phyloP scores from a whole-genome alignment of 64 coral and sea anemone species.

The Porites lutea region DNA sequence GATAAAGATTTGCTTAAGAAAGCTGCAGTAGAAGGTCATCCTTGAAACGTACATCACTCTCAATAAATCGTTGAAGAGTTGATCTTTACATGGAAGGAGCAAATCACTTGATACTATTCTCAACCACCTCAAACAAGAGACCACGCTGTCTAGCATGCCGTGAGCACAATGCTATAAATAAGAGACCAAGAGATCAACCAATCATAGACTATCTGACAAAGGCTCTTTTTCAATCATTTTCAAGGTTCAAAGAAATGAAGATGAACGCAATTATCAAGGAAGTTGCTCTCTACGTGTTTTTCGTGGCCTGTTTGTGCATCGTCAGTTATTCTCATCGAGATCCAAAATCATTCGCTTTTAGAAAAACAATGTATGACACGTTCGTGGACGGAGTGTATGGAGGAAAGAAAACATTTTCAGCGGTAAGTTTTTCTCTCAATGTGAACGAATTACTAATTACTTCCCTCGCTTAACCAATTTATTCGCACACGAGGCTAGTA shows the following conservation, averaged over 20 bases:
- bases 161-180: too few relatives aligned
- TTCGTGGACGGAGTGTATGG: constrained; percentile 79
- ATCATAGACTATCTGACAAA: neutral
- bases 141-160: too few relatives aligned
- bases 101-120: too few relatives aligned
- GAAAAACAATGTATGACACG: constrained; percentile 77
- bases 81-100: too few relatives aligned
- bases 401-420: constrained; percentile 67
- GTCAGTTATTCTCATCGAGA: constrained; percentile 91
- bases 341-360: constrained; percentile 76
- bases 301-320: constrained; percentile 79
- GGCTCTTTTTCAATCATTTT: neutral
- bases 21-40: too few relatives aligned
- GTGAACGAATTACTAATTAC: neutral
- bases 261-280: constrained; percentile 93
- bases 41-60: too few relatives aligned
- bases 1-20: too few relatives aligned
- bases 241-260: constrained; percentile 92
- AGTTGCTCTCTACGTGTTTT: constrained; percentile 76
- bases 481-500: neutral
- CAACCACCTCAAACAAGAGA: too few relatives aligned
- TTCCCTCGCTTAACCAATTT: too few relatives aligned
- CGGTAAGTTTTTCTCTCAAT: constrained; percentile 46
- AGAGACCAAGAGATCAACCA: too few relatives aligned
- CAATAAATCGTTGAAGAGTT: too few relatives aligned